A percentile compares a stretch with the other conserved stretches of the same genome.
Conservation (phyloP, 2,797 vertebrate genomes). For the Coregonus sp. region DNA sequence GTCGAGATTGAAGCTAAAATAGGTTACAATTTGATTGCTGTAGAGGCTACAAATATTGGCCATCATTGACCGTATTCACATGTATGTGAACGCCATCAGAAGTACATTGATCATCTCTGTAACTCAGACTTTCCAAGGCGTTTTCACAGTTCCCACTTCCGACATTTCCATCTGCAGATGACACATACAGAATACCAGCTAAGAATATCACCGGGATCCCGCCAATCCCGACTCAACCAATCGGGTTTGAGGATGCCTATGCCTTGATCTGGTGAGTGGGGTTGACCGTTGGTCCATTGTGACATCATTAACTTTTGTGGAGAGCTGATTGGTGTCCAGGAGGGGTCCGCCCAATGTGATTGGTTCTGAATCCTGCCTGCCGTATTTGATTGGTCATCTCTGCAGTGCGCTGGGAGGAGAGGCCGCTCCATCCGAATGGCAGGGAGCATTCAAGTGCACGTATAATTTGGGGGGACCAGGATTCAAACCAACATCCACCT, state of each 20-base stretch:
- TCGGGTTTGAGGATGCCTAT: conserved; percentile 84
- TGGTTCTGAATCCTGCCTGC: background rate
- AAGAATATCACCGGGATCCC: conserved; percentile 73
- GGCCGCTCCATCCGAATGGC: conserved; percentile 66
- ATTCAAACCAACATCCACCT: conserved; percentile 61
- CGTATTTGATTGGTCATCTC: background rate
- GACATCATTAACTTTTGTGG: background rate
- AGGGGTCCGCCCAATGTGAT: background rate
- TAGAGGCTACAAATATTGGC: too few species aligned
- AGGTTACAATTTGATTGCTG: too few species aligned
- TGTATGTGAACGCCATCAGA: too few species aligned
- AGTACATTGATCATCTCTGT: too few species aligned
- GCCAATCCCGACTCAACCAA: conserved; percentile 86
- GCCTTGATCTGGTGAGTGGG: conserved; percentile 82
- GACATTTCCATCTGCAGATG: conserved; percentile 66
- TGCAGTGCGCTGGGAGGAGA: conserved; percentile 75
- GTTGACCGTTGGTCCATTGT: background rate
- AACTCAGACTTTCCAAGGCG: too few species aligned
- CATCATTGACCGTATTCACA: too few species aligned
- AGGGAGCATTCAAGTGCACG: conserved; percentile 79
- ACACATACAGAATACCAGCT: conserved; percentile 77
- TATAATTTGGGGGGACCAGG: conserved; percentile 84
- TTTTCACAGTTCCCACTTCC: background rate
- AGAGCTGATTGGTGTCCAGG: background rate
- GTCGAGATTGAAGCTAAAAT: too few species aligned